A percentile compares a stretch with the other conserved stretches of the same genome.
These are phyloP conservation scores for Poliocrania exsul DNA, from an alignment of 2,797 vertebrate species.

Conservation along the genomic window DNA sequence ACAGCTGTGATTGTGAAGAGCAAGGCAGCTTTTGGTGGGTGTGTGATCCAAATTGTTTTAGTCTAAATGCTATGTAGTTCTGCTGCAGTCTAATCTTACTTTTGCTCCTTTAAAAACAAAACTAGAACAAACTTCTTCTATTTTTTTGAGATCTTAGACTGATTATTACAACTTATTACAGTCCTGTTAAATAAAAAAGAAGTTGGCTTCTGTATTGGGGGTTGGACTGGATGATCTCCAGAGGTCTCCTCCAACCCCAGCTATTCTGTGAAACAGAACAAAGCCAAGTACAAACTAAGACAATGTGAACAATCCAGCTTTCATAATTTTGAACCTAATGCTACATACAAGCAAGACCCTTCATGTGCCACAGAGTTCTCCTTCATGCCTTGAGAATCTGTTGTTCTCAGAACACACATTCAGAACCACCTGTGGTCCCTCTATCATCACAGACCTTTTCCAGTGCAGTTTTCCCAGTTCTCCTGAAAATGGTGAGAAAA, in stretches of 20 bases:
- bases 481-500: neutral
- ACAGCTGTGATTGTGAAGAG: neutral
- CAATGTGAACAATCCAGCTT: neutral
- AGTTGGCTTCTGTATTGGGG: neutral
- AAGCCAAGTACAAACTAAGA: neutral
- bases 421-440: neutral
- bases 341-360: neutral
- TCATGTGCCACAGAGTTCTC: neutral
- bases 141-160: neutral
- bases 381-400: neutral
- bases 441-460: neutral
- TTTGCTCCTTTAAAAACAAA: neutral
- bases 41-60: neutral
- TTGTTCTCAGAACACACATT: neutral
- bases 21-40: neutral
- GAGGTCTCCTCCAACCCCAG: neutral
- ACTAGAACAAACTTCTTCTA: neutral
- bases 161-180: neutral
- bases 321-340: neutral
- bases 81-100: neutral
- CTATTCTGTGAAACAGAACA: neutral
- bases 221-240: neutral
- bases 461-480: neutral
- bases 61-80: neutral
- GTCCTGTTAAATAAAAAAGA: neutral